A percentile compares a stretch with the other conserved stretches of the same genome.
Evolutionary conservation across 2,797 vertebrate genomes (phyloP).

Genomic region (Masticophis lateralis): DNA sequence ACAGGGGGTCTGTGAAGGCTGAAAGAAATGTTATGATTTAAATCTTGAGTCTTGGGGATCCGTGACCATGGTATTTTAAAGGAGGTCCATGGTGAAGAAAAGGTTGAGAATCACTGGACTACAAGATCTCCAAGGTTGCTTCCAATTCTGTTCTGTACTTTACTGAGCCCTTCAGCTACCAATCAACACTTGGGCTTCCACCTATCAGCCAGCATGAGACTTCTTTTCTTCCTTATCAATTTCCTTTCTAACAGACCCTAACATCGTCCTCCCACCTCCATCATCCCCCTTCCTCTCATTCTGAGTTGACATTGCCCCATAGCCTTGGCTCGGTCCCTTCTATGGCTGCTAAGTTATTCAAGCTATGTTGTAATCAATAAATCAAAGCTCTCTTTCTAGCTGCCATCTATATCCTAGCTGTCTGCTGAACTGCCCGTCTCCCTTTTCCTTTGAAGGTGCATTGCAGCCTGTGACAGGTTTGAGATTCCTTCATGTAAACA

Average conservation of each 20-base stretch:
- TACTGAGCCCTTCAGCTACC: neutral
- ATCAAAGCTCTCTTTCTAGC: neutral
- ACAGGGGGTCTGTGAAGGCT: too few relatives aligned
- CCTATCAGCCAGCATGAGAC: neutral
- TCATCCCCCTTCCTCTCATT: neutral
- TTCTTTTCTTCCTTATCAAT: neutral
- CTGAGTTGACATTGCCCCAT: neutral
- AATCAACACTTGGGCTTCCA: neutral
- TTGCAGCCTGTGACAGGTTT: neutral
- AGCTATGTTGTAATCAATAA: neutral
- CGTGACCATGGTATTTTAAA: too few relatives aligned
- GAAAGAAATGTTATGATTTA: too few relatives aligned
- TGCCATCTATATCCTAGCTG: neutral
- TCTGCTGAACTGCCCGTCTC: neutral
- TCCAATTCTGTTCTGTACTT: neutral
- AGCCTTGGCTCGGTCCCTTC: neutral
- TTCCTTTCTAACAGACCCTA: neutral
- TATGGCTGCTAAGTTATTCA: neutral
- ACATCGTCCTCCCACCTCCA: neutral
- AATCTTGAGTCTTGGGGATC: too few relatives aligned
- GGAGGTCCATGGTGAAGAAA: too few relatives aligned
- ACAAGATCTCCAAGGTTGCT: neutral
- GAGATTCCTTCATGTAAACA: neutral
- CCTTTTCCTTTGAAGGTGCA: neutral
- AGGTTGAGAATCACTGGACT: neutral